Evolutionary conservation across 2,888 invertebrate genomes (phyloP).

Genomic region (Hetaerina titia): DNA sequence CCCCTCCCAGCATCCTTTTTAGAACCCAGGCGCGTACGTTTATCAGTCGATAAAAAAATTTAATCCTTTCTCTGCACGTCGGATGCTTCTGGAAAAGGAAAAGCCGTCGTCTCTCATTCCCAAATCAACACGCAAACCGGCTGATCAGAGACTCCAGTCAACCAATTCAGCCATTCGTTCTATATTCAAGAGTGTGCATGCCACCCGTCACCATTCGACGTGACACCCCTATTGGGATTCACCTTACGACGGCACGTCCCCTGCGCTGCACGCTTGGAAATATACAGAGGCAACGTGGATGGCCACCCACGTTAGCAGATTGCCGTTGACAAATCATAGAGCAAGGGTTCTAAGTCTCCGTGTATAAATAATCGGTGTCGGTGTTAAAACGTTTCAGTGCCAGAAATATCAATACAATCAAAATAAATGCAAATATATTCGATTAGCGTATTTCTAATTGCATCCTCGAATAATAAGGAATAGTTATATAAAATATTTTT

Average conservation of each 20-base stretch:
- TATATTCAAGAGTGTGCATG: conserved; percentile 53
- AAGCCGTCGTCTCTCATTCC: neutral
- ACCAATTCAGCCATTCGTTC: neutral
- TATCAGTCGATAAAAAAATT: neutral
- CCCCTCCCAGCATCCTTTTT: neutral
- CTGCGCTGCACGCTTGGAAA: conserved; percentile 56
- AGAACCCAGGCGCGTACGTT: neutral
- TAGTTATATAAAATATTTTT: too few species aligned
- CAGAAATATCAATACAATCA: too few species aligned
- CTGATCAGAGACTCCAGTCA: conserved; percentile 21
- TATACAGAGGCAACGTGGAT: neutral
- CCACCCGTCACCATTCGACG: conserved; percentile 3
- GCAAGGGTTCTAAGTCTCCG: neutral
- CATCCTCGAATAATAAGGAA: too few species aligned
- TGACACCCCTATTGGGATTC: conserved; percentile 48
- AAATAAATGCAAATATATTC: too few species aligned
- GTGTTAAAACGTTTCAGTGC: too few species aligned
- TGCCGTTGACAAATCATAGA: neutral
- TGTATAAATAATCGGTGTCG: too few species aligned
- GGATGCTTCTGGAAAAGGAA: neutral
- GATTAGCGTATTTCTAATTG: too few species aligned
- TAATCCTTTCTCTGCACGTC: neutral
- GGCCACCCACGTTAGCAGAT: conserved; percentile 56
- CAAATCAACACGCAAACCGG: neutral
- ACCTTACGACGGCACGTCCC: conserved; percentile 11